These are phyloP conservation scores for Sclerurus mexicanus DNA, from an alignment of 2,113 vertebrate species.

Conservation along the genomic window DNA sequence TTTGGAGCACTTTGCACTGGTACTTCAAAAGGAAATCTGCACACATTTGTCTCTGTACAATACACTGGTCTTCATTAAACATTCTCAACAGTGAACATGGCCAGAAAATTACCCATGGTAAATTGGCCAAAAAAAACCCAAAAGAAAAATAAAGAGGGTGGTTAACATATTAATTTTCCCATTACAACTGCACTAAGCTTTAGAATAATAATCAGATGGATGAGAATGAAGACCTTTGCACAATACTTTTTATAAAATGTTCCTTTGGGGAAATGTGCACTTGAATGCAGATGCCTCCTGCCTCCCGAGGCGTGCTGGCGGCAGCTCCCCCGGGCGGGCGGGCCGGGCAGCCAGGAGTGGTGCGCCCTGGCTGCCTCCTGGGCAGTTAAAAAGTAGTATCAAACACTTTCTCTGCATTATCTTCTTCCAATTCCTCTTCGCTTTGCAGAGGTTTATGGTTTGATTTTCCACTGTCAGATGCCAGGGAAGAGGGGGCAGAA, in stretches of 20 bases:
- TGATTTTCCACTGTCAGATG: conserved; percentile 78
- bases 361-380: neutral
- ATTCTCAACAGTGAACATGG: conserved; percentile 48
- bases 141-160: neutral
- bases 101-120: conserved; percentile 55
- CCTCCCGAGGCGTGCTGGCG: conserved; percentile 48
- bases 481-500: conserved; percentile 65
- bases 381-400: conserved; percentile 87
- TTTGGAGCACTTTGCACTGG: conserved; percentile 62
- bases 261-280: conserved; percentile 54
- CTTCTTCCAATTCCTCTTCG: conserved; percentile 85
- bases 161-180: conserved; percentile 61
- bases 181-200: conserved; percentile 58
- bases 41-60: conserved; percentile 63
- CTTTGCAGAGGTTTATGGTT: conserved; percentile 85
- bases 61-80: conserved; percentile 63
- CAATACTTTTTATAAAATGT: conserved; percentile 46
- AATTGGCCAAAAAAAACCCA: conserved; percentile 49
- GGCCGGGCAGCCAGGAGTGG: neutral
- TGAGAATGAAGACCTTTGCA: conserved; percentile 43
- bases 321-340: conserved; percentile 61
- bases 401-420: conserved; percentile 83
- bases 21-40: conserved; percentile 60
- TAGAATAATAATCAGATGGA: conserved; percentile 46
- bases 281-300: conserved; percentile 61